Base-by-base conservation (phyloP, 2,888 invertebrate species). In the Eledona agricola region DNA sequence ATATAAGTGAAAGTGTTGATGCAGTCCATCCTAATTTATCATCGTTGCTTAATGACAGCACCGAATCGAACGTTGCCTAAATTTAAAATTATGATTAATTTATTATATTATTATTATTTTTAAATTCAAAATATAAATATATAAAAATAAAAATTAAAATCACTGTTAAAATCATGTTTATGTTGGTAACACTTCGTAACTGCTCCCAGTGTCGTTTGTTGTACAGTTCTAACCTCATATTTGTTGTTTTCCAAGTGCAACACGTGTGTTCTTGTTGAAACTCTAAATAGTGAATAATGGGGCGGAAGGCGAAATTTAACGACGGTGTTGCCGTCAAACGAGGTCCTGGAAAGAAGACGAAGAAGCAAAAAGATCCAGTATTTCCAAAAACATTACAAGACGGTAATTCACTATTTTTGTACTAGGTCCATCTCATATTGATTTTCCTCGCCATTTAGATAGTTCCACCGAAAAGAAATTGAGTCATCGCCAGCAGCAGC, bases 311-410 rank as follows among this genome's bases (percentile, higher is more conserved):
- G 2, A 88, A 89, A 69, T 93, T 87, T 73, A 82, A 81, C 62
- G 89, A 89, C 65, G 83, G 79, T 19, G 80, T 79, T 46, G 82
- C 85, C 61, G 83, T 82, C 1, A 90, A 90, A 71, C 88, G 86
- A 66, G 94, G 94, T 0, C 93, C 90, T 4, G 95, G 94, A 0
- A 84, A 87, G 59, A 96, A 95, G 76, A 80, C 93, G 0, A 89
- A 86, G 62, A 96, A 95, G 71, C 96, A 96, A 71, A 84, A 85
- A 26, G 87, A 89, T 64, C 95, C 96, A 1, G 79, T 80, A 32
- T 85, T 88, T 69, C 82, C 83, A 50, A 83, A 83, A 68, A 79
- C 80, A 51, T 62, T 82, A 19, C 63, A 70, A 13, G 20, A 45
- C 68, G 79, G 83, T 82, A 75, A 59, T 23, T 19, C 3, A 29